phyloP scores from a whole-genome alignment of 1,140 invertebrate species.

The Drosophila busckii region DNA sequence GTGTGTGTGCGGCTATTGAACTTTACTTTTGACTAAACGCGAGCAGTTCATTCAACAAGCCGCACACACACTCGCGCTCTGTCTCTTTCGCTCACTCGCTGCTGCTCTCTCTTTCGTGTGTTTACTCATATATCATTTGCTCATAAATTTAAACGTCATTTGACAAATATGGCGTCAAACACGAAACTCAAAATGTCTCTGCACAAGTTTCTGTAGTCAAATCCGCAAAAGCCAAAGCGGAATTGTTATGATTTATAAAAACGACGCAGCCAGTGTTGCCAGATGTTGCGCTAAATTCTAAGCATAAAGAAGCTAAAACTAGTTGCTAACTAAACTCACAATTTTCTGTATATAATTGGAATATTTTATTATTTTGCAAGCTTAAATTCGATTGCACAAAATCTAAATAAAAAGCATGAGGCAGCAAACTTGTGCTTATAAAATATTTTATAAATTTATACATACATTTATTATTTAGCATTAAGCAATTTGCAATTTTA shows the following conservation, averaged over 20 bases:
- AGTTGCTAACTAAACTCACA: too few relatives aligned
- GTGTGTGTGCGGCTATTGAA: conserved; percentile 30
- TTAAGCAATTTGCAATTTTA: too few relatives aligned
- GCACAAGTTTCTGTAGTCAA: background rate
- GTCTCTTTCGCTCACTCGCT: conserved; percentile 5
- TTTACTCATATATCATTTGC: conserved; percentile 40
- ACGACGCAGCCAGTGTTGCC: too few relatives aligned
- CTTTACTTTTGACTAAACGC: conserved; percentile 11
- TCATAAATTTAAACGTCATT: conserved; percentile 63
- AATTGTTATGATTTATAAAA: conserved; percentile 45
- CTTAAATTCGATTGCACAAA: too few relatives aligned
- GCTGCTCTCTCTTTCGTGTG: conserved; percentile 3
- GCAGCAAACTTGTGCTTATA: too few relatives aligned
- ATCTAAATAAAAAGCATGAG: too few relatives aligned
- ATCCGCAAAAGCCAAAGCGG: conserved; percentile 17
- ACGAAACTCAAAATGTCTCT: conserved; percentile 24
- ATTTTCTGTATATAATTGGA: too few relatives aligned
- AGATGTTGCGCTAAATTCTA: too few relatives aligned
- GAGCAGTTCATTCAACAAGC: conserved; percentile 3
- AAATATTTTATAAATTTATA: too few relatives aligned
- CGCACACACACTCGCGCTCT: conserved; percentile 4
- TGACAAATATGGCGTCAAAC: conserved; percentile 59
- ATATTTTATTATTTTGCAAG: too few relatives aligned
- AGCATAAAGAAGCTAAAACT: too few relatives aligned
- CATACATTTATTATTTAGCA: too few relatives aligned